Conservation (phyloP, 1,140 invertebrate species). For the Zelostemma sp. region DNA sequence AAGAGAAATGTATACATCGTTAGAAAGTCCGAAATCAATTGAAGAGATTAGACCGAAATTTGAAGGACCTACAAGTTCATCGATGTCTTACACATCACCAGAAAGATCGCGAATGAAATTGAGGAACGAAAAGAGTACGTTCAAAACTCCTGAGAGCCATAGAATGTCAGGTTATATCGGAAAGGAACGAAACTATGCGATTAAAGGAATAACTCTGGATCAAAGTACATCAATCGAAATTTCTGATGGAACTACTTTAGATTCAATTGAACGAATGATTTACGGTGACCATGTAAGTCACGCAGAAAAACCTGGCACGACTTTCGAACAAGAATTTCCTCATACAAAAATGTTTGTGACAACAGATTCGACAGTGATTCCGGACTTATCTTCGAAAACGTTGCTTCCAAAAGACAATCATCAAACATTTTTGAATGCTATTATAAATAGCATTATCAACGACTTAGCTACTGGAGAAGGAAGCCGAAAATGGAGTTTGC, state of each 20-base stretch:
- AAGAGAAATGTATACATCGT: too few species aligned
- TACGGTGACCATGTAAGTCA: not conserved
- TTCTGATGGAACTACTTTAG: constrained; percentile 1
- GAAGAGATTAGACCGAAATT: too few species aligned
- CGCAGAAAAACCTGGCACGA: not conserved
- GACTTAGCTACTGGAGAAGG: constrained; percentile 42
- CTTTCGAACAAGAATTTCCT: constrained; percentile 12
- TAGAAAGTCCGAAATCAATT: too few species aligned
- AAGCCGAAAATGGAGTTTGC: constrained; percentile 13
- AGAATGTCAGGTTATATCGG: too few species aligned
- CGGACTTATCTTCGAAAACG: not conserved
- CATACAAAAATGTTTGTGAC: constrained; percentile 21
- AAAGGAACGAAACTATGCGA: too few species aligned
- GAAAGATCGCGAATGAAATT: too few species aligned
- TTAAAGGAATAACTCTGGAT: too few species aligned
- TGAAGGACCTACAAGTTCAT: too few species aligned
- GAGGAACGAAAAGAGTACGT: too few species aligned
- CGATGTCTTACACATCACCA: too few species aligned
- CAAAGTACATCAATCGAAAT: not conserved
- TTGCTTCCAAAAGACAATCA: not conserved
- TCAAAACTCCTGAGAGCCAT: too few species aligned
- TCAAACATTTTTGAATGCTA: constrained; percentile 31
- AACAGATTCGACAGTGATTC: not conserved
- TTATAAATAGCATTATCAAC: constrained; percentile 55
- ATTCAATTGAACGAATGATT: not conserved